These are phyloP conservation scores for Cochlearius cochlearius DNA, from an alignment of 2,113 vertebrate genomes.

Conservation along the genomic window DNA sequence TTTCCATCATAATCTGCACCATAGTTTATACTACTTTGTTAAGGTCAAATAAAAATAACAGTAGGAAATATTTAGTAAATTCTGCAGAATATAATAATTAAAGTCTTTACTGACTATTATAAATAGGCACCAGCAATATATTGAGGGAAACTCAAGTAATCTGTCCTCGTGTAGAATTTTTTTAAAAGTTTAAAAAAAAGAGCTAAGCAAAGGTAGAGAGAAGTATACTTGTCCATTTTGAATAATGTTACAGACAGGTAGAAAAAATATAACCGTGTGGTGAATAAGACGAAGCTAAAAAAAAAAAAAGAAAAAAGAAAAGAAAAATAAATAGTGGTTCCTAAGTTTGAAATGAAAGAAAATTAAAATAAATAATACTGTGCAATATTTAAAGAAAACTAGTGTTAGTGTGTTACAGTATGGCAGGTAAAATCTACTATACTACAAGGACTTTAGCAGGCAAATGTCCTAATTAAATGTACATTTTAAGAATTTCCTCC, in stretches of 20 bases:
- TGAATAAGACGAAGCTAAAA: not conserved
- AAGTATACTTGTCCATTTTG: not conserved
- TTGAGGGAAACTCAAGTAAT: not conserved
- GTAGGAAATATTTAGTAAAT: not conserved
- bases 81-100: not conserved
- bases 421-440: not conserved
- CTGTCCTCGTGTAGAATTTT: not conserved
- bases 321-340: not conserved
- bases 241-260: not conserved
- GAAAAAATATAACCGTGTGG: not conserved
- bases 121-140: not conserved
- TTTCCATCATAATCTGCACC: not conserved
- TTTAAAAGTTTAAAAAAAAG: not conserved
- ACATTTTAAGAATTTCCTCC: not conserved
- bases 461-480: not conserved
- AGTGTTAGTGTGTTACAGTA: not conserved
- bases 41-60: not conserved
- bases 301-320: too few relatives aligned
- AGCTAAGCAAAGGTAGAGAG: not conserved
- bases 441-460: not conserved
- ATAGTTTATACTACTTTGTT: not conserved
- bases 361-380: not conserved
- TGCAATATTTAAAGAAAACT: not conserved
- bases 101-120: not conserved
- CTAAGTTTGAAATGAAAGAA: not conserved